phyloP scores from a whole-genome alignment of 2,797 vertebrate genomes.

The Anabacerthia variegaticeps region DNA sequence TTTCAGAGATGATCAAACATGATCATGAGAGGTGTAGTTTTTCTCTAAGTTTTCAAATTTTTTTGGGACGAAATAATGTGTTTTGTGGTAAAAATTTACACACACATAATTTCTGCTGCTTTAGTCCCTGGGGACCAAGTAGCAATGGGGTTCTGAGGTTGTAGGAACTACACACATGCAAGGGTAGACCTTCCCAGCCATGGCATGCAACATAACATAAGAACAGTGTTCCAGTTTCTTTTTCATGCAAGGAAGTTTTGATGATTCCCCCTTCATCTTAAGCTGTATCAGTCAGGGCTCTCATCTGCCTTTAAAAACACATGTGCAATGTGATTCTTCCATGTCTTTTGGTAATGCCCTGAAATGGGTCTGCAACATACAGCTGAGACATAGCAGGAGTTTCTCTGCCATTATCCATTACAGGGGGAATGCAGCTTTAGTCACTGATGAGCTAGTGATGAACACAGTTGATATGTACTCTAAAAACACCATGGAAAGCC shows the following conservation, averaged over 20 bases:
- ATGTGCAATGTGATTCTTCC: fast-evolving
- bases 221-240: neutral
- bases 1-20: neutral
- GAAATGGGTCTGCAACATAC: neutral
- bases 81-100: neutral
- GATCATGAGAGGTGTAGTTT: neutral
- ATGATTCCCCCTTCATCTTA: neutral
- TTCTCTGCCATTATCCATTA: neutral
- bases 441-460: neutral
- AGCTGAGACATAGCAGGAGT: neutral
- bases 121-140: neutral
- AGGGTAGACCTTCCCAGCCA: neutral
- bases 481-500: neutral
- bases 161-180: neutral
- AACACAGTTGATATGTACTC: neutral
- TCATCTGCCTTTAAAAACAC: neutral
- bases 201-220: neutral
- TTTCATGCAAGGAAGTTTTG: neutral
- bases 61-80: neutral
- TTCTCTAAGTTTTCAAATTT: neutral
- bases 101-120: neutral
- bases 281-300: neutral
- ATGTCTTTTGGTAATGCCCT: neutral
- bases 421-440: neutral
- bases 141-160: neutral